phyloP scores from a whole-genome alignment of 2,888 invertebrate genomes.

The Drosophila tanythrix region DNA sequence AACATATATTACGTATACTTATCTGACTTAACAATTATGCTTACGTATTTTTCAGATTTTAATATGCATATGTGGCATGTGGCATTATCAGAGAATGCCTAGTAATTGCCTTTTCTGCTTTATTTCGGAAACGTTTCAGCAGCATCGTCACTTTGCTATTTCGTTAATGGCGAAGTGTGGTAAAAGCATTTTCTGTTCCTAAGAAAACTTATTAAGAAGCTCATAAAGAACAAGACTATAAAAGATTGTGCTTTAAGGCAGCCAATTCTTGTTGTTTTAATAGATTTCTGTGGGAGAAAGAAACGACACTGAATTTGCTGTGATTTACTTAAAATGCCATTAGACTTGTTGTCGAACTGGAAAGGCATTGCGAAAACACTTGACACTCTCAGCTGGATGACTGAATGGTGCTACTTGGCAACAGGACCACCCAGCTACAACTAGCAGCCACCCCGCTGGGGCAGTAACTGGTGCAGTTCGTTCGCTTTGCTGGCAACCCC shows the following conservation, averaged over 20 bases:
- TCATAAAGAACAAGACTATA: neutral
- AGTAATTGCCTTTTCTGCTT: neutral
- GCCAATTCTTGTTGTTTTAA: neutral
- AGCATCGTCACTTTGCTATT: neutral
- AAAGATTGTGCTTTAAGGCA: neutral
- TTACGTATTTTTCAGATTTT: too few species aligned
- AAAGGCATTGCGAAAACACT: slow-evolving; percentile 53
- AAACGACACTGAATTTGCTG: slow-evolving; percentile 32
- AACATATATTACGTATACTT: neutral
- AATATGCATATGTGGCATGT: neutral
- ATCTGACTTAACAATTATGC: too few species aligned
- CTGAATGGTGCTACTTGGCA: slow-evolving; percentile 52
- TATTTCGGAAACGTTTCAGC: neutral
- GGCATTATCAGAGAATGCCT: neutral
- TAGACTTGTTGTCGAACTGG: slow-evolving; percentile 55
- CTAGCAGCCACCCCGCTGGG: neutral
- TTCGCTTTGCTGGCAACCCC: slow-evolving; percentile 9
- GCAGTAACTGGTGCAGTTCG: neutral
- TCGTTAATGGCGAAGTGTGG: neutral
- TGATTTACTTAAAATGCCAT: slow-evolving; percentile 71
- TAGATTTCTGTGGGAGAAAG: neutral
- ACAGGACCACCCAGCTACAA: slow-evolving; percentile 4
- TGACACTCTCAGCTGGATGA: slow-evolving; percentile 60
- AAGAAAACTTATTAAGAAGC: neutral
- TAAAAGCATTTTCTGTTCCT: neutral